A percentile compares a stretch with the other conserved stretches of the same genome.
phyloP scores from a whole-genome alignment of 2,888 invertebrate species.

The Ormyrus rosae region DNA sequence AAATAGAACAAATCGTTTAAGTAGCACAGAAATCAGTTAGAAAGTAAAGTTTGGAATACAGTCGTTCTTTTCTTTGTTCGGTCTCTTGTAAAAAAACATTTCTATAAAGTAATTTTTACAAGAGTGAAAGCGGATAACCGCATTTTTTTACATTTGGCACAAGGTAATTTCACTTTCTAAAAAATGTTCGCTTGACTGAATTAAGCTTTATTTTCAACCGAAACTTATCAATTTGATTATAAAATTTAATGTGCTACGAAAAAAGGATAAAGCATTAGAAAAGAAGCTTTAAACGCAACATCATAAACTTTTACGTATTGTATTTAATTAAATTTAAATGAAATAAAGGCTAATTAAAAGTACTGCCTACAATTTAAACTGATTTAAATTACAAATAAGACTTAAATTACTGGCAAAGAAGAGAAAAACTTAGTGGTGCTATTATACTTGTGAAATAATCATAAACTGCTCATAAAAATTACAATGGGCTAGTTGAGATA shows the following conservation, averaged over 20 bases:
- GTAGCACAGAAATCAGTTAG: constrained; percentile 25
- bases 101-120: constrained; percentile 15
- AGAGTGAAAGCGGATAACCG: constrained; percentile 3
- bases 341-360: too few species aligned
- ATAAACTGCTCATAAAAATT: constrained; percentile 42
- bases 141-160: neutral
- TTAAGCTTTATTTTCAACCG: too few species aligned
- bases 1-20: constrained; percentile 39
- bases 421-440: neutral
- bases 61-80: neutral
- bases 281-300: too few species aligned
- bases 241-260: too few species aligned
- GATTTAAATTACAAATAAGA: too few species aligned
- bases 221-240: too few species aligned
- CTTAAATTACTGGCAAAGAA: neutral
- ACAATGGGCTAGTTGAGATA: constrained; percentile 32
- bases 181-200: neutral
- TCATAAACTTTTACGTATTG: too few species aligned
- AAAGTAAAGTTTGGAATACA: constrained; percentile 41
- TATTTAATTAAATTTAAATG: too few species aligned
- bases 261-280: too few species aligned
- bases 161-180: constrained; percentile 4
- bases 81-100: neutral
- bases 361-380: too few species aligned
- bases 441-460: constrained; percentile 41